Percentiles rank a stretch among this genome's conserved stretches.
Evolutionary conservation across 2,797 vertebrate genomes (phyloP).

Genomic region (Spinus olivaceus): DNA sequence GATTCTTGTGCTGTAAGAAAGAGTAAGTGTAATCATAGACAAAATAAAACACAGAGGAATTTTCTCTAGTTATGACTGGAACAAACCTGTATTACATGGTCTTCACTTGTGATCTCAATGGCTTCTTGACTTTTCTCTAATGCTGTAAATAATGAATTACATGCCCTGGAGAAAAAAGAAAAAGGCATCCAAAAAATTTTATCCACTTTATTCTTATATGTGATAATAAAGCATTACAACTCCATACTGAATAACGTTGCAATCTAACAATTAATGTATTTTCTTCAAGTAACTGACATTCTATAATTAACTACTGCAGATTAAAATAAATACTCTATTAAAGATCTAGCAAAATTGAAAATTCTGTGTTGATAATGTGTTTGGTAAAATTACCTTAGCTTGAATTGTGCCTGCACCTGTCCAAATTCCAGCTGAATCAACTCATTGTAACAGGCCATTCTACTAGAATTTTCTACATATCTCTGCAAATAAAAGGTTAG

Average conservation of each 20-base stretch:
- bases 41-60: conserved; percentile 2
- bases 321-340: neutral
- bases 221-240: neutral
- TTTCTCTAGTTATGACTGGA: neutral
- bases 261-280: neutral
- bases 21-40: neutral
- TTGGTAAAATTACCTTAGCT: conserved; percentile 85
- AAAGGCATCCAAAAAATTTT: neutral
- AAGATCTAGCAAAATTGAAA: neutral
- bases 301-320: neutral
- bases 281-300: neutral
- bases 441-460: conserved; percentile 98
- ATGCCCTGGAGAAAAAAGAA: conserved; percentile 80
- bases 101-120: conserved; percentile 96
- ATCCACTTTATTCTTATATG: neutral
- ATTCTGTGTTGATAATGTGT: neutral
- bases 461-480: conserved; percentile 91
- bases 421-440: conserved; percentile 93
- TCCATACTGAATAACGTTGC: neutral
- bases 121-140: conserved; percentile 98
- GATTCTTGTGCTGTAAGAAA: neutral
- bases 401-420: conserved; percentile 93
- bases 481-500: conserved; percentile 77
- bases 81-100: conserved; percentile 94
- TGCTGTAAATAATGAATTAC: conserved; percentile 93